These are phyloP conservation scores for Noctua fimbriata DNA, from an alignment of 2,888 invertebrate genomes.

Conservation along the genomic window DNA sequence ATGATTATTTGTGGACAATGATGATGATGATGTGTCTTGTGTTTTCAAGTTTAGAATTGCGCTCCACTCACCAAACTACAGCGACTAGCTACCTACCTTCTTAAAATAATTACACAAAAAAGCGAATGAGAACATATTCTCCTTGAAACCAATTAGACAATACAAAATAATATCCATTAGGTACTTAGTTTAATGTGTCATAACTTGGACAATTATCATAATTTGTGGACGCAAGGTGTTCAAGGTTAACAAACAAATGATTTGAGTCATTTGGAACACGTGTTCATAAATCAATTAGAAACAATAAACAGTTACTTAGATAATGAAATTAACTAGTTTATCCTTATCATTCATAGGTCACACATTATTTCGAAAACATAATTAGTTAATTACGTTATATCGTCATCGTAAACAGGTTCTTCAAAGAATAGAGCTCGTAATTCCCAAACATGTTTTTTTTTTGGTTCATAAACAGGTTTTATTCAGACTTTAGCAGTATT, in stretches of 20 bases:
- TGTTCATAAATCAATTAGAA: slow-evolving; percentile 49
- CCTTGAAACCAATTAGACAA: slow-evolving; percentile 53
- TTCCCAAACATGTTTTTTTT: not conserved
- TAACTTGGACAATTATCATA: slow-evolving; percentile 52
- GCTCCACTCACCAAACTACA: not conserved
- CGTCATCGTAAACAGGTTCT: not conserved
- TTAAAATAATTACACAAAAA: slow-evolving; percentile 12
- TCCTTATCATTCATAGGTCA: slow-evolving; percentile 55
- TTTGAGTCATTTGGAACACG: slow-evolving; percentile 45
- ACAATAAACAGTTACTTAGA: slow-evolving; percentile 41
- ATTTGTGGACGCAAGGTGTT: slow-evolving; percentile 40
- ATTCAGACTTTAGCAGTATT: not conserved
- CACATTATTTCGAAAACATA: slow-evolving; percentile 29
- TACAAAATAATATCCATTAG: slow-evolving; percentile 30
- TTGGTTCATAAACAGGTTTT: not conserved
- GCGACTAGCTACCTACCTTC: not conserved
- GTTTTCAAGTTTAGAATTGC: slow-evolving; percentile 3
- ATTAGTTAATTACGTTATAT: not conserved
- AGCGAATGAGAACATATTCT: slow-evolving; percentile 18
- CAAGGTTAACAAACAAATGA: slow-evolving; percentile 51
- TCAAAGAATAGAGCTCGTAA: not conserved
- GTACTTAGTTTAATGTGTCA: slow-evolving; percentile 29
- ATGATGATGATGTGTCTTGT: slow-evolving; percentile 17
- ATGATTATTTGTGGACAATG: slow-evolving; percentile 11
- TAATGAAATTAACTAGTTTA: slow-evolving; percentile 58